Evolutionary conservation across 2,797 vertebrate species (phyloP).

Genomic region (Vireo griseus): DNA sequence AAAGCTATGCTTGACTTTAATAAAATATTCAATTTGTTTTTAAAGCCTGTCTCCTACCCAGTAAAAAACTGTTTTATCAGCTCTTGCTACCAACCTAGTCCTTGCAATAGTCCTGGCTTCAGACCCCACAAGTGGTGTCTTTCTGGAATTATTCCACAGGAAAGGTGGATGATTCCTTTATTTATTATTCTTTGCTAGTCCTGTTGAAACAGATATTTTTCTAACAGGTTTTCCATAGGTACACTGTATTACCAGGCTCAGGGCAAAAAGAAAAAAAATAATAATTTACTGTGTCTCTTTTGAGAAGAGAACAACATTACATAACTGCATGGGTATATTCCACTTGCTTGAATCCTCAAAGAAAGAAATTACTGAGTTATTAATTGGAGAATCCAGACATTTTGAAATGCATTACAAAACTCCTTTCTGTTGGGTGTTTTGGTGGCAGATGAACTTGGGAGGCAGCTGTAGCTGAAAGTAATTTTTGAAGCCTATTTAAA

Average conservation of each 20-base stretch:
- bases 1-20: not conserved
- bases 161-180: not conserved
- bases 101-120: not conserved
- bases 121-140: not conserved
- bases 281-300: not conserved
- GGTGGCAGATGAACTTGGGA: not conserved
- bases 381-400: not conserved
- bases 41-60: not conserved
- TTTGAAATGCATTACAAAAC: not conserved
- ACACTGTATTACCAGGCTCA: not conserved
- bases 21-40: not conserved
- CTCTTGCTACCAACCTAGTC: not conserved
- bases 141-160: not conserved
- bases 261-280: not conserved
- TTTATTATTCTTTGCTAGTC: not conserved
- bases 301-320: not conserved
- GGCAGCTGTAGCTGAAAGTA: not conserved
- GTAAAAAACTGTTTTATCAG: not conserved
- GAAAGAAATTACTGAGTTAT: not conserved
- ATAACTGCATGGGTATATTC: not conserved
- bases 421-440: not conserved
- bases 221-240: not conserved
- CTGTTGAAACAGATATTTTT: not conserved
- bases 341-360: not conserved
- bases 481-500: not conserved